Evolutionary conservation across 2,113 vertebrate species (phyloP), one percentile per base, ranked within the genome.

Genomic region (Catharus fuscescens): DNA sequence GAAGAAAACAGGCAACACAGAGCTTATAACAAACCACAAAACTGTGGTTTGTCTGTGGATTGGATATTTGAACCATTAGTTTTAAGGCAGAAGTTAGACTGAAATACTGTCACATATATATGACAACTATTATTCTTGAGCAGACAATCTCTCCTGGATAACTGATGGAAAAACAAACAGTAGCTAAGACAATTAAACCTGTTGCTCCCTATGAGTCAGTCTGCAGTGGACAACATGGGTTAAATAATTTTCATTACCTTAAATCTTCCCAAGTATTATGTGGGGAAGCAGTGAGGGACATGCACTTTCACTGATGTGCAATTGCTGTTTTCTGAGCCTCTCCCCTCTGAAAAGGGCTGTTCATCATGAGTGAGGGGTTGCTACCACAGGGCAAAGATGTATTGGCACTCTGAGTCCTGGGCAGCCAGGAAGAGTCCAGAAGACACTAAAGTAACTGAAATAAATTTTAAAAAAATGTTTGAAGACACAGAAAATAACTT

Each of bases 221-320:
- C 57, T 82, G 20, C 5, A 18, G 54, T 34, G 20, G 15, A 29
- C 36, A 64, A 69, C 3, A 14, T 5, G 9, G 20, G 7, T 72
- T 79, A 53, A 60, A 67, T 24, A 0, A 1, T 36, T 82, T 82
- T 53, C 32, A 44, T 60, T 21, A 42, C 9, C 10, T 20, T 47
- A 32, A 26, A 1, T 52, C 29, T 67, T 76, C 26, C 32, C 23
- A 59, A 34, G 9, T 48, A 26, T 62, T 38, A 6, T 42, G 12
- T 5, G 12, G 10, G 26, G 32, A 88, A 59, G 31, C 28, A 44
- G 31, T 81, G 18, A 36, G 24, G 21, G 31, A 31, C 5, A 9
- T 0, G 0, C 1, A 19, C 12, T 45, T 76, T 21, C 79, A 13
- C 28, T 86, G 18, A 65, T 42, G 36, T 0, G 0, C 21, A 34